Evolutionary conservation across 2,888 invertebrate species (phyloP).

Genomic region (Aphidoletes aphidimyza): DNA sequence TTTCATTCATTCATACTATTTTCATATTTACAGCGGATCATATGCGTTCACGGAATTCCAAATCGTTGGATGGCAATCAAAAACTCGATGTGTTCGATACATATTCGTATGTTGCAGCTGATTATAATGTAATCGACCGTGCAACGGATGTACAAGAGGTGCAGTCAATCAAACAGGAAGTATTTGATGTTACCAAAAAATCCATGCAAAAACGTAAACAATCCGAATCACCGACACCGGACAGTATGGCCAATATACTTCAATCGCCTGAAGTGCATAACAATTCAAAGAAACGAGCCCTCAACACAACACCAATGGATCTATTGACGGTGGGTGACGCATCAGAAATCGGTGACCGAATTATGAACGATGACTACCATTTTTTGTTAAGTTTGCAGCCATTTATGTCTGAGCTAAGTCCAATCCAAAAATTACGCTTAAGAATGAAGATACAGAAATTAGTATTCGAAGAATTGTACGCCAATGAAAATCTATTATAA

Average conservation of each 20-base stretch:
- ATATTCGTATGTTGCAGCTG: constrained; percentile 27
- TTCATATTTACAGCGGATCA: constrained; percentile 62
- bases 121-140: constrained; percentile 27
- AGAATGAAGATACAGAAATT: constrained; percentile 67
- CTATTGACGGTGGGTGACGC: constrained; percentile 60
- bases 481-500: constrained; percentile 61
- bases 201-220: not conserved
- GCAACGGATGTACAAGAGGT: not conserved
- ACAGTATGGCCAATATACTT: not conserved
- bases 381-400: constrained; percentile 66
- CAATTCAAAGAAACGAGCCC: constrained; percentile 14
- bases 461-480: constrained; percentile 66
- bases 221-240: not conserved
- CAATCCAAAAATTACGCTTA: constrained; percentile 65
- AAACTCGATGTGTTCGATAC: constrained; percentile 43
- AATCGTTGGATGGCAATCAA: constrained; percentile 58
- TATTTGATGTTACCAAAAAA: constrained; percentile 36
- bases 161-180: constrained; percentile 16
- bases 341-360: constrained; percentile 53
- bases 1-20: not conserved
- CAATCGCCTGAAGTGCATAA: not conserved
- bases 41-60: constrained; percentile 65
- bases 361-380: constrained; percentile 65
- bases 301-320: constrained; percentile 59
- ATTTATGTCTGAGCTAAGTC: constrained; percentile 65